phyloP scores from a whole-genome alignment of 2,113 vertebrate genomes.

The Dicerorhinus sumatrensis region DNA sequence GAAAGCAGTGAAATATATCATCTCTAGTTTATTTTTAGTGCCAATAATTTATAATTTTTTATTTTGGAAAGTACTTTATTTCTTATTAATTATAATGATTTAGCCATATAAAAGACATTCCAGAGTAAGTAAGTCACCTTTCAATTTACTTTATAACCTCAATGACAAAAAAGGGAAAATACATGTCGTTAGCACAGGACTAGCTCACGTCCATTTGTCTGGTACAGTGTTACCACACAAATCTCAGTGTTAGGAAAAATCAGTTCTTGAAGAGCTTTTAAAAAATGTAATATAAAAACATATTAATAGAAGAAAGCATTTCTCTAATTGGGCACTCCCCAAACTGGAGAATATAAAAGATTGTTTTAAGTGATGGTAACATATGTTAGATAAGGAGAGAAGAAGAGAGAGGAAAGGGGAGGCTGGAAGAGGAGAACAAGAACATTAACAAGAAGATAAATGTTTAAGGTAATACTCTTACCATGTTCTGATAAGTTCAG shows the following conservation, averaged over 20 bases:
- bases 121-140: neutral
- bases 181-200: neutral
- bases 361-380: neutral
- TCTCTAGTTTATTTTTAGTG: neutral
- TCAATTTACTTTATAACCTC: neutral
- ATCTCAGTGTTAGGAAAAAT: neutral
- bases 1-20: neutral
- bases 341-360: neutral
- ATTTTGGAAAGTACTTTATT: neutral
- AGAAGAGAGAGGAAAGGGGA: neutral
- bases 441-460: neutral
- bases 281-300: neutral
- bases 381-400: neutral
- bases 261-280: neutral
- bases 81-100: slow-evolving; percentile 15
- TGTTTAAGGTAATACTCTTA: neutral
- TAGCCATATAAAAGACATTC: neutral
- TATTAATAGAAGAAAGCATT: neutral
- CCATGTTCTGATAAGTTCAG: neutral
- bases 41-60: neutral
- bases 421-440: neutral
- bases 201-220: neutral
- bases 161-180: neutral
- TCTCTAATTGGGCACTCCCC: neutral
- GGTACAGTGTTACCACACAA: neutral